Evolutionary conservation across 2,797 vertebrate genomes (phyloP).

Genomic region (Acropternis orthonyx): DNA sequence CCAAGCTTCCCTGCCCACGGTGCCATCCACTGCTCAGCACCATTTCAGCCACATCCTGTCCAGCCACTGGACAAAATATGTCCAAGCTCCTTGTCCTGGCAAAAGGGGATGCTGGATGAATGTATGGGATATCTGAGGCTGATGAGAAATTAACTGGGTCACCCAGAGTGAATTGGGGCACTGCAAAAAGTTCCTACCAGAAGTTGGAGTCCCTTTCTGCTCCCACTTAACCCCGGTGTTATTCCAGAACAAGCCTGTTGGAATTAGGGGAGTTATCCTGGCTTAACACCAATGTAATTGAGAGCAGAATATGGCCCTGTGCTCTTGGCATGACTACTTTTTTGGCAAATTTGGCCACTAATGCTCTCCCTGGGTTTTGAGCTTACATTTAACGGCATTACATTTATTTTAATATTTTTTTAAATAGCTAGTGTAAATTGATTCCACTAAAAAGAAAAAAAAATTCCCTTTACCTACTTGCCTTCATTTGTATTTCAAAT

Average conservation of each 20-base stretch:
- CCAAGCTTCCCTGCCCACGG: neutral
- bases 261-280: constrained; percentile 46
- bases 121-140: neutral
- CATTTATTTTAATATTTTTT: constrained; percentile 73
- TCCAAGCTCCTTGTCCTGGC: neutral
- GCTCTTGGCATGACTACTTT: constrained; percentile 41
- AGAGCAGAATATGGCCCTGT: constrained; percentile 19
- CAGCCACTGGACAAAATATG: neutral
- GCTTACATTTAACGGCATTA: constrained; percentile 63
- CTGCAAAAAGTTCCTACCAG: neutral
- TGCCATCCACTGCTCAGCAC: neutral
- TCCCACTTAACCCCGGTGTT: neutral
- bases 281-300: constrained; percentile 34
- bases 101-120: neutral
- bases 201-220: neutral
- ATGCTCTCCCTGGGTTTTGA: constrained; percentile 47
- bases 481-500: constrained; percentile 69
- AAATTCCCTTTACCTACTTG: constrained; percentile 35
- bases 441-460: constrained; percentile 35
- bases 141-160: neutral
- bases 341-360: constrained; percentile 62
- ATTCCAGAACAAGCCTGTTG: constrained; percentile 24
- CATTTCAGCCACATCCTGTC: neutral
- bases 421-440: constrained; percentile 68
- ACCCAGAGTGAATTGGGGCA: neutral